Base-by-base conservation (phyloP, 2,888 invertebrate genomes). In the Brachyptera putata region DNA sequence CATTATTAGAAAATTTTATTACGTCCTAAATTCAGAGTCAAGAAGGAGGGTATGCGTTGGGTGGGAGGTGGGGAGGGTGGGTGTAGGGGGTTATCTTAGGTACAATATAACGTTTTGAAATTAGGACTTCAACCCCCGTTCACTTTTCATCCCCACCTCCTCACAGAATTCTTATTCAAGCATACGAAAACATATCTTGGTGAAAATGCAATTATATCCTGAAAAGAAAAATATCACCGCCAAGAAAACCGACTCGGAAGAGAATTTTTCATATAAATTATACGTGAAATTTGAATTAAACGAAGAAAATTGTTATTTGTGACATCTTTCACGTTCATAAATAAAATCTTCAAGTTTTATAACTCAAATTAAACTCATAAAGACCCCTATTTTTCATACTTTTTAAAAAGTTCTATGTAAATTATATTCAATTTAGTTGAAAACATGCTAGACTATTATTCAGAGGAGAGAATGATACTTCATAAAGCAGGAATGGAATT, bases 1-100 rank as follows among this genome's bases (percentile, higher is more conserved):
- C 61, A 61, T 61, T 61, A 61, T 61, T 61, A 61, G 61, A 61
- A 58, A 61, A 61, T 61, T 61, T 61, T 61, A 61, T 55, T 58
- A 55, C 61, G 34, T 49, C 41, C 22, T 61, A 61, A 61, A 61
- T 61, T 58, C 58, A 48, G 18, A 49, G 49, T 36, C 37, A 16
- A 34, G 53, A 11, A 7, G 21, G 22, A 43, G 43, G 3, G 18
- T n/a, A n/a, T n/a, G n/a, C n/a, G n/a, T n/a, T n/a, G n/a, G 18
- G 3, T 21, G 16, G 43, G 16, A 3, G 18, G 3, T 16, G 43
- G 3, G 43, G 46, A 18, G 14, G 14, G 16, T 24, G 22, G 21
- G 21, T 18, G 36, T 13, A 22, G 18, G 36, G 9, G 18, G 14
- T 34, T 36, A 53, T 53, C 37, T 53, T 14, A 34, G 26, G 30